Evolutionary conservation across 2,888 invertebrate genomes (phyloP).

Genomic region (Aleiodes alternator): DNA sequence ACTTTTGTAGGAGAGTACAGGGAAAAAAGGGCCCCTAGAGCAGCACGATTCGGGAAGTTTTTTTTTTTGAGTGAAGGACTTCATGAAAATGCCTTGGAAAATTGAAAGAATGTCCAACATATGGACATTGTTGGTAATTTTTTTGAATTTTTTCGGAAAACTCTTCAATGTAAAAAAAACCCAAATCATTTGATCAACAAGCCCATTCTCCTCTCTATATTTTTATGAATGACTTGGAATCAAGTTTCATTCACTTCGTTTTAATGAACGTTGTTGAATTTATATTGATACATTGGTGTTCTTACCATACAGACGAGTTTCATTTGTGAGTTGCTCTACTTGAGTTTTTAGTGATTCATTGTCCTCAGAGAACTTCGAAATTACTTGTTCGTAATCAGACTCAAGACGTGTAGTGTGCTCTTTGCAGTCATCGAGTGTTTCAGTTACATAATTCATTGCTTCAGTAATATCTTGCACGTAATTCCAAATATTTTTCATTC

Average conservation of each 20-base stretch:
- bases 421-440: slow-evolving; percentile 6
- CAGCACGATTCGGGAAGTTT: too few species aligned
- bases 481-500: slow-evolving; percentile 1
- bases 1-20: too few species aligned
- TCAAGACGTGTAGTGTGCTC: neutral
- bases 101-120: too few species aligned
- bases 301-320: neutral
- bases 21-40: too few species aligned
- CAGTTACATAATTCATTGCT: slow-evolving; percentile 7
- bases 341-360: slow-evolving; percentile 2
- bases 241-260: neutral
- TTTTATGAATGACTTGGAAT: too few species aligned
- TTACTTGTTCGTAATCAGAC: neutral
- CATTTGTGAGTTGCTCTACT: neutral
- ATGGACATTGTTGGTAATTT: too few species aligned
- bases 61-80: too few species aligned
- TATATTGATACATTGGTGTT: neutral
- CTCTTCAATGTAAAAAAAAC: too few species aligned
- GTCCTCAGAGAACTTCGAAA: neutral
- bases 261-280: neutral
- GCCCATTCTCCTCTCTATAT: too few species aligned
- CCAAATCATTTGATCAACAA: too few species aligned
- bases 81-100: too few species aligned
- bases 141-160: too few species aligned
- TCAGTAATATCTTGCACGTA: slow-evolving; percentile 17